Percentiles rank a stretch among this genome's conserved stretches.
Evolutionary conservation across 2,113 vertebrate species (phyloP).

Genomic region (Phylloscopus trochiloides): DNA sequence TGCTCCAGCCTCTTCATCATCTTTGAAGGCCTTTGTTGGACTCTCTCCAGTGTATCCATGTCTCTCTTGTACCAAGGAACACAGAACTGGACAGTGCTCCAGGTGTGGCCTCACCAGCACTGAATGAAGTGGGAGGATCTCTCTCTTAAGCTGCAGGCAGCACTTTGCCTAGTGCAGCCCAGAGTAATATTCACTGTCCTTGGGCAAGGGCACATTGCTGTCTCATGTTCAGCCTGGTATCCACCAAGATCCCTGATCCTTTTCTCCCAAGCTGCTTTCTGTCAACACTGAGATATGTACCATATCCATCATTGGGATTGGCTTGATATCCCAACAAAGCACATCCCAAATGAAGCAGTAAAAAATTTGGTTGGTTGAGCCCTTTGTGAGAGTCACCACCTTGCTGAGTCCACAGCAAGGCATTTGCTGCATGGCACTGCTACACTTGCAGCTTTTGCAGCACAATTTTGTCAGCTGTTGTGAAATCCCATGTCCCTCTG

Average conservation of each 20-base stretch:
- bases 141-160: background rate
- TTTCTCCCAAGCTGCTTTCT: background rate
- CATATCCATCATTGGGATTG: background rate
- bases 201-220: background rate
- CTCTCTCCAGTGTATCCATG: background rate
- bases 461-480: background rate
- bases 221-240: background rate
- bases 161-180: background rate
- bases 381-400: background rate
- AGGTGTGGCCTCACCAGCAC: background rate
- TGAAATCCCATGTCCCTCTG: background rate
- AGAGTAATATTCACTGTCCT: background rate
- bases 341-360: background rate
- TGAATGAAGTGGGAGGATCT: background rate
- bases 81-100: background rate
- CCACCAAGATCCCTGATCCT: background rate
- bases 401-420: background rate
- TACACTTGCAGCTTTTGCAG: background rate
- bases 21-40: background rate
- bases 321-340: background rate
- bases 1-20: background rate
- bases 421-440: background rate
- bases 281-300: background rate
- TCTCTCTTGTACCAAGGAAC: background rate
- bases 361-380: background rate